phyloP scores from a whole-genome alignment of 2,888 invertebrate genomes.

The Lycophotia porphyrea region DNA sequence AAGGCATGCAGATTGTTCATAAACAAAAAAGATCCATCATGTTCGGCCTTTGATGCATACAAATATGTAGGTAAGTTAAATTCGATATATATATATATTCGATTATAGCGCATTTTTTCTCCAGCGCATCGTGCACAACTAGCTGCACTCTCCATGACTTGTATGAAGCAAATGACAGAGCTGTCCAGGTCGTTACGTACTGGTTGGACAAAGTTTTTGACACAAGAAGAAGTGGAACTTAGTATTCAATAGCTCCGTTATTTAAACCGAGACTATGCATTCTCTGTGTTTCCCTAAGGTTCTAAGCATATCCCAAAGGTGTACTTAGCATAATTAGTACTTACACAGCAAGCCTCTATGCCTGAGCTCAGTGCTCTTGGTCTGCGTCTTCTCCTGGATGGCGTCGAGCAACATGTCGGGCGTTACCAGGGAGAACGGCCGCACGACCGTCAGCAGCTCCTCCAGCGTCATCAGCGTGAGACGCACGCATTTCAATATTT shows the following conservation, averaged over 20 bases:
- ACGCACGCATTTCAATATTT: slow-evolving; percentile 92
- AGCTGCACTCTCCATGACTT: neutral
- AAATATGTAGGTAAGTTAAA: too few species aligned
- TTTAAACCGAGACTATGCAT: neutral
- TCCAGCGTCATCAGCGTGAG: slow-evolving; percentile 96
- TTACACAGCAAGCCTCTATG: slow-evolving; percentile 95
- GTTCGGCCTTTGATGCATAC: too few species aligned
- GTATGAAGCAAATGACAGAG: neutral
- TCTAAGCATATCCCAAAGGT: neutral
- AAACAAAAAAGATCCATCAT: too few species aligned
- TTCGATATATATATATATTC: too few species aligned
- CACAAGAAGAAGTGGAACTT: neutral
- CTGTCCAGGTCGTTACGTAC: neutral
- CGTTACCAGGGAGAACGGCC: slow-evolving; percentile 96
- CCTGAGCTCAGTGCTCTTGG: slow-evolving; percentile 93
- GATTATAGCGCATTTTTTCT: too few species aligned
- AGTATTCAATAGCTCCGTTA: neutral
- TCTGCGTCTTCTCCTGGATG: slow-evolving; percentile 96
- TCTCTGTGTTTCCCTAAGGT: neutral
- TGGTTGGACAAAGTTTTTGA: neutral
- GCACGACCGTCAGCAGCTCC: slow-evolving; percentile 96
- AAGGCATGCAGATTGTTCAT: too few species aligned
- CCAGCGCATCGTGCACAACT: neutral
- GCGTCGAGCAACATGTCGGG: slow-evolving; percentile 98
- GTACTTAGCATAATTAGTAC: slow-evolving; percentile 66